These are phyloP conservation scores for Phycodurus eques DNA, from an alignment of 2,113 vertebrate genomes.

Conservation along the genomic window DNA sequence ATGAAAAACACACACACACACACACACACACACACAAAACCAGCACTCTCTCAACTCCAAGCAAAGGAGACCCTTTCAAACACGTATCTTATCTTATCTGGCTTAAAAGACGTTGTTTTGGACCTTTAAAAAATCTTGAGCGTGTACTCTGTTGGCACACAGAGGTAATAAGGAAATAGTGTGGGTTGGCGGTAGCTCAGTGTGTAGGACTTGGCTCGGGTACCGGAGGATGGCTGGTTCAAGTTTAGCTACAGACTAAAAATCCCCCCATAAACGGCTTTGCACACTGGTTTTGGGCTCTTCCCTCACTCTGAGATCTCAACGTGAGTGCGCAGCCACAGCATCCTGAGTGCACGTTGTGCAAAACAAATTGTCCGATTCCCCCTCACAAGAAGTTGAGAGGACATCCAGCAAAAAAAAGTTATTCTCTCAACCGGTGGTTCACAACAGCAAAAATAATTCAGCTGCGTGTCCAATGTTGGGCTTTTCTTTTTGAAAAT, in stretches of 20 bases:
- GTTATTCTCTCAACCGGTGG: too few relatives aligned
- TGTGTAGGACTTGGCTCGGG: not conserved
- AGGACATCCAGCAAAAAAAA: too few relatives aligned
- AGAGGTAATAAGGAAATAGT: not conserved
- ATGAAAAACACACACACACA: too few relatives aligned
- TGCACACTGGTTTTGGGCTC: not conserved
- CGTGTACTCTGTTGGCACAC: not conserved
- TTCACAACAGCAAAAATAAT: too few relatives aligned
- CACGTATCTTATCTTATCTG: not conserved
- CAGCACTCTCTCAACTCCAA: not conserved
- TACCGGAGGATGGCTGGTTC: not conserved
- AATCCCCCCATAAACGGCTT: not conserved
- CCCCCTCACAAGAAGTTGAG: too few relatives aligned
- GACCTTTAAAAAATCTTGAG: not conserved
- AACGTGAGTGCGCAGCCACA: not conserved
- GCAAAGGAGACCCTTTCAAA: not conserved
- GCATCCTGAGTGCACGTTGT: not conserved
- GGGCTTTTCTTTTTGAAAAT: too few relatives aligned
- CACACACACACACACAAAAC: too few relatives aligned
- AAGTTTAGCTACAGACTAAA: not conserved
- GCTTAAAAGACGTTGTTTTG: not conserved
- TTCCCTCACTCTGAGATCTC: not conserved
- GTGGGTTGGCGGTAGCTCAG: not conserved
- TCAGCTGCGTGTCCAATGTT: too few relatives aligned
- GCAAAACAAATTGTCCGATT: too few relatives aligned